These are phyloP conservation scores for Platycheirus rosarum DNA, from an alignment of 2,888 invertebrate species.

Conservation along the genomic window DNA sequence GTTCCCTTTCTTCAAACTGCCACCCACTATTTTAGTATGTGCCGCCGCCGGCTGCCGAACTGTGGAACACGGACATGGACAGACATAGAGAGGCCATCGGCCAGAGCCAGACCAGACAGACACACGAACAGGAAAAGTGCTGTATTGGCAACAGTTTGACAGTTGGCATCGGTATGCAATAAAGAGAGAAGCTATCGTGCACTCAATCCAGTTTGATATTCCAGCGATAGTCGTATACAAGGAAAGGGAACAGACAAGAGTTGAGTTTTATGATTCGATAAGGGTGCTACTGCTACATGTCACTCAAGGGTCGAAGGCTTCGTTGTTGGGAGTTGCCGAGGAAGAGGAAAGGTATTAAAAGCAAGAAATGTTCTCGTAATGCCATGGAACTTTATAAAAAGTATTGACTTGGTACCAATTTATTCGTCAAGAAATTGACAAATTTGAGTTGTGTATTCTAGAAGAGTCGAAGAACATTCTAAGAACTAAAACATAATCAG, in stretches of 20 bases:
- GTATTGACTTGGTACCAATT: too few species aligned
- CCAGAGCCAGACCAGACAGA: conserved; percentile 48
- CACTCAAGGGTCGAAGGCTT: conserved; percentile 56
- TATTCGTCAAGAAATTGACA: too few species aligned
- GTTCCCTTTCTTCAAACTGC: conserved; percentile 27
- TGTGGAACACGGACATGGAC: conserved; percentile 46
- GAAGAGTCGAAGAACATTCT: too few species aligned
- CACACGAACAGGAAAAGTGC: conserved; percentile 37
- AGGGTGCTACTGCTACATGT: conserved; percentile 46
- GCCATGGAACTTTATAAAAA: too few species aligned
- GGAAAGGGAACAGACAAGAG: background rate
- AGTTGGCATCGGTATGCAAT: conserved; percentile 65
- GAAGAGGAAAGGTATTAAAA: background rate
- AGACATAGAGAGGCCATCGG: conserved; percentile 45
- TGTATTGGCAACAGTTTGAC: conserved; percentile 72
- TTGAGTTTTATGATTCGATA: conserved; percentile 67
- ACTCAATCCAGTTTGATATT: conserved; percentile 63
- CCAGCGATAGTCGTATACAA: conserved; percentile 43
- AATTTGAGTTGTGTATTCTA: too few species aligned
- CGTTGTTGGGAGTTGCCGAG: conserved; percentile 33
- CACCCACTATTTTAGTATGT: conserved; percentile 15
- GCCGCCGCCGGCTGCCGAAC: conserved; percentile 13
- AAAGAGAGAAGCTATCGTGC: conserved; percentile 54
- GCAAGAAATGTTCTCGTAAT: too few species aligned
- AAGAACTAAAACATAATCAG: too few species aligned